Conservation (phyloP, 2,113 vertebrate species). For the Mirounga angustirostris region DNA sequence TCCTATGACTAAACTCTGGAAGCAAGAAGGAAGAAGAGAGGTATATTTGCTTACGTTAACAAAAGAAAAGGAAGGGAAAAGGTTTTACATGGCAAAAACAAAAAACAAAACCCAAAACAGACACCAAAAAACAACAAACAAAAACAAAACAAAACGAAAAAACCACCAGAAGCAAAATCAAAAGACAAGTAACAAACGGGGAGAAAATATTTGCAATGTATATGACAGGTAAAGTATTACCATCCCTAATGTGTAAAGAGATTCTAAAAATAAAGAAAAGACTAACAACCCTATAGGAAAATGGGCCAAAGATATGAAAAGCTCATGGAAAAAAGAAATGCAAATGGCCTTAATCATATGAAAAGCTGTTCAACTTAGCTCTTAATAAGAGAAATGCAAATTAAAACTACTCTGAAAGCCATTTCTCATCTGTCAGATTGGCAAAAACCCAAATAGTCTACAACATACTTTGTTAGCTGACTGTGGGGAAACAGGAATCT, state of each 20-base stretch:
- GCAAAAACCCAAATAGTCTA: not conserved
- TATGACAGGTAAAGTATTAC: slow-evolving; percentile 49
- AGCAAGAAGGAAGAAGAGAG: slow-evolving; percentile 16
- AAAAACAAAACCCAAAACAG: not conserved
- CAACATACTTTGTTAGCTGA: not conserved
- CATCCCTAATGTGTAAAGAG: slow-evolving; percentile 54
- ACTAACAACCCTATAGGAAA: slow-evolving; percentile 41
- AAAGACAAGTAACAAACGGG: slow-evolving; percentile 44
- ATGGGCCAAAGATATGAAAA: slow-evolving; percentile 61
- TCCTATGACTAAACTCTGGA: slow-evolving; percentile 14
- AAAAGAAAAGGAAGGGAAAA: not conserved
- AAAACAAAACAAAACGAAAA: not conserved
- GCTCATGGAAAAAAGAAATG: slow-evolving; percentile 57
- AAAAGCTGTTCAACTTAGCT: slow-evolving; percentile 62
- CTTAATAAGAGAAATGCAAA: slow-evolving; percentile 70
- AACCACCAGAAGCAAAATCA: slow-evolving; percentile 30
- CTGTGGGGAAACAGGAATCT: not conserved
- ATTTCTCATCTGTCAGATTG: slow-evolving; percentile 61
- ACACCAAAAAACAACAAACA: not conserved
- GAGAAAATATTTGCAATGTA: slow-evolving; percentile 64
- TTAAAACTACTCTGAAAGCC: slow-evolving; percentile 44
- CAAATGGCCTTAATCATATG: slow-evolving; percentile 50
- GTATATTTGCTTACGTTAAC: not conserved
- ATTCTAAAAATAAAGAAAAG: slow-evolving; percentile 71
- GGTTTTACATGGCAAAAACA: not conserved